Percentiles rank a stretch among this genome's conserved stretches.
phyloP scores from a whole-genome alignment of 2,797 vertebrate species.

The Chelon labrosus region DNA sequence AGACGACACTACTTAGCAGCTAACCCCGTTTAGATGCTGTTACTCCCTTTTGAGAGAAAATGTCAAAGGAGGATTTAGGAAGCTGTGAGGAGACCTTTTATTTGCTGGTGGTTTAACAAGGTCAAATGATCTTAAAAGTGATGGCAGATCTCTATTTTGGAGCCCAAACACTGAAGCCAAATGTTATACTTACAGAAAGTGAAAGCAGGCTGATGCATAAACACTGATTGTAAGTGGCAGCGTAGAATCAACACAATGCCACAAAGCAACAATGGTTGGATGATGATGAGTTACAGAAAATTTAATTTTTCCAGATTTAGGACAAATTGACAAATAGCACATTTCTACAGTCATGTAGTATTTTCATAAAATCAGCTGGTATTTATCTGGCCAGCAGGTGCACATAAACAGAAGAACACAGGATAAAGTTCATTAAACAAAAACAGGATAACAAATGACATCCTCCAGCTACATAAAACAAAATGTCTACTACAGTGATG shows the following conservation, averaged over 20 bases:
- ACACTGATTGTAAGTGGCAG: no score
- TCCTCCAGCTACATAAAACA: neutral
- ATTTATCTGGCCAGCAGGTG: neutral
- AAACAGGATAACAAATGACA: neutral
- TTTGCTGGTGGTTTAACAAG: neutral
- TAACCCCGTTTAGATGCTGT: neutral
- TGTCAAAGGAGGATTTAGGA: constrained; percentile 3
- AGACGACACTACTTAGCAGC: neutral
- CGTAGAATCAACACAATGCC: neutral
- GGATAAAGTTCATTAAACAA: neutral
- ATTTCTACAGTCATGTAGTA: neutral
- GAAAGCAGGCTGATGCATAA: no score
- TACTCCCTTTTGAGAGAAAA: constrained; percentile 11
- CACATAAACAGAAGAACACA: neutral
- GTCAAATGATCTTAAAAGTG: constrained; percentile 1
- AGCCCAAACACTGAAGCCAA: neutral
- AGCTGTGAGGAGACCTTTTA: constrained; percentile 9
- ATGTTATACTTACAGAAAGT: no score
- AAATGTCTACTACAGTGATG: neutral
- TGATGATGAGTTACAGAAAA: neutral
- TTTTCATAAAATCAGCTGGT: neutral
- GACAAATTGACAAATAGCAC: neutral
- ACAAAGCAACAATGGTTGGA: neutral
- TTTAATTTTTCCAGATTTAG: neutral
- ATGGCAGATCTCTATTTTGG: neutral